Evolutionary conservation across 1,140 invertebrate species (phyloP).

Genomic region (Drosophila takahashii): DNA sequence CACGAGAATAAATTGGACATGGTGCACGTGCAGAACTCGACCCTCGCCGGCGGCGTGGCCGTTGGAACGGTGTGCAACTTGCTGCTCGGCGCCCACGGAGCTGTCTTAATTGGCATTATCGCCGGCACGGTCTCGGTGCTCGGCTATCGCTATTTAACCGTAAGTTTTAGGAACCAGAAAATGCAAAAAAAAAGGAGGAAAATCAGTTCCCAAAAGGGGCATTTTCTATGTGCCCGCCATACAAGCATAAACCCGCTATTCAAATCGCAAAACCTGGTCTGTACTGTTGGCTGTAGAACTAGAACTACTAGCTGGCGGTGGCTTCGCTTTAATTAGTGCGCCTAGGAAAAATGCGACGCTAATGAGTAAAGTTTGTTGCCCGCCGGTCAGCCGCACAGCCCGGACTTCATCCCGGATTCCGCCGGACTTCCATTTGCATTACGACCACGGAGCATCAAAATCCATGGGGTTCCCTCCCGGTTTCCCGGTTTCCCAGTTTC

Average conservation of each 20-base stretch:
- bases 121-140: constrained; percentile 93
- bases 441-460: constrained; percentile 2
- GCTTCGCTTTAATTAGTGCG: constrained; percentile 76
- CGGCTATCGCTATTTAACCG: constrained; percentile 94
- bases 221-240: neutral
- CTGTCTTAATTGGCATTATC: constrained; percentile 92
- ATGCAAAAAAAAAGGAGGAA: constrained; percentile 8
- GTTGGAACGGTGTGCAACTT: constrained; percentile 90
- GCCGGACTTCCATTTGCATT: constrained; percentile 17
- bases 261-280: constrained; percentile 44
- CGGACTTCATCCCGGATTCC: constrained; percentile 3
- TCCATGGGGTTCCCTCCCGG: constrained; percentile 13
- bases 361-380: constrained; percentile 83
- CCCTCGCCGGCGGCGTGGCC: constrained; percentile 90
- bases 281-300: too few relatives aligned
- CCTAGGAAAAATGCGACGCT: constrained; percentile 76
- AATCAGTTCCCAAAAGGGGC: neutral
- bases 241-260: constrained; percentile 45
- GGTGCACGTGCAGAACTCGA: constrained; percentile 96
- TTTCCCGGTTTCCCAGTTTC: too few relatives aligned
- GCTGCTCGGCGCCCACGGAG: constrained; percentile 94
- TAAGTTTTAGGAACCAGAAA: constrained; percentile 85
- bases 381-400: constrained; percentile 35
- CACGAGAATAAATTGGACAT: constrained; percentile 93
- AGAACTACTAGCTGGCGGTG: constrained; percentile 17